phyloP scores from a whole-genome alignment of 2,113 vertebrate species.

The Osmerus eperlanus region DNA sequence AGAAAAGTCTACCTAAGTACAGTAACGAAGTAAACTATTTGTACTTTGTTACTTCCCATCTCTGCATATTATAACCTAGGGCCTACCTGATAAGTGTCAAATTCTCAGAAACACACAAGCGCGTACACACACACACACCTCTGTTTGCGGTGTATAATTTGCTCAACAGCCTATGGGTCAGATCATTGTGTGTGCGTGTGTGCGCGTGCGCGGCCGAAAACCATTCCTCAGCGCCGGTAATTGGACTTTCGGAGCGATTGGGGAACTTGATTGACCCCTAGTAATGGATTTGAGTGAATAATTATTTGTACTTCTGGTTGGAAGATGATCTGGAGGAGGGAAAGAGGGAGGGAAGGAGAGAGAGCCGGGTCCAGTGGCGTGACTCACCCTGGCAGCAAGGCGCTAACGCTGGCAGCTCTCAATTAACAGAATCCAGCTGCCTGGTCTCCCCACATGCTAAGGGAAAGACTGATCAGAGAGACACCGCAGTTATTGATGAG shows the following conservation, averaged over 20 bases:
- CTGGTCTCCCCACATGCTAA: slow-evolving; percentile 55
- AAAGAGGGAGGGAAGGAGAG: slow-evolving; percentile 25
- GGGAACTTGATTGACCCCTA: slow-evolving; percentile 71
- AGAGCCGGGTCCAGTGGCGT: slow-evolving; percentile 65
- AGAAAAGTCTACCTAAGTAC: no score
- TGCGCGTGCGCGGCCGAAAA: slow-evolving; percentile 51
- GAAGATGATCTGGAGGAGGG: slow-evolving; percentile 67
- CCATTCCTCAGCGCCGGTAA: slow-evolving; percentile 66
- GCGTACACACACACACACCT: slow-evolving; percentile 21
- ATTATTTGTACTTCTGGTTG: slow-evolving; percentile 77
- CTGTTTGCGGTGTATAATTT: slow-evolving; percentile 66
- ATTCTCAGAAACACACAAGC: not conserved
- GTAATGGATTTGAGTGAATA: slow-evolving; percentile 78
- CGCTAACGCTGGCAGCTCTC: slow-evolving; percentile 61
- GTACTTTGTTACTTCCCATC: no score
- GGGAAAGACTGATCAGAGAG: slow-evolving; percentile 46
- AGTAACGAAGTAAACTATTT: no score
- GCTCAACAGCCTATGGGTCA: slow-evolving; percentile 57
- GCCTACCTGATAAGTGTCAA: no score
- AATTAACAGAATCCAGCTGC: slow-evolving; percentile 79
- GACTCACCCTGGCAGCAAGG: slow-evolving; percentile 69
- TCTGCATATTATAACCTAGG: no score
- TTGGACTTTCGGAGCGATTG: slow-evolving; percentile 72
- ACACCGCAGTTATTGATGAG: slow-evolving; percentile 50
- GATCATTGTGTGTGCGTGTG: slow-evolving; percentile 31